Evolutionary conservation across 2,888 invertebrate species (phyloP).

Genomic region (Mayetiola destructor): DNA sequence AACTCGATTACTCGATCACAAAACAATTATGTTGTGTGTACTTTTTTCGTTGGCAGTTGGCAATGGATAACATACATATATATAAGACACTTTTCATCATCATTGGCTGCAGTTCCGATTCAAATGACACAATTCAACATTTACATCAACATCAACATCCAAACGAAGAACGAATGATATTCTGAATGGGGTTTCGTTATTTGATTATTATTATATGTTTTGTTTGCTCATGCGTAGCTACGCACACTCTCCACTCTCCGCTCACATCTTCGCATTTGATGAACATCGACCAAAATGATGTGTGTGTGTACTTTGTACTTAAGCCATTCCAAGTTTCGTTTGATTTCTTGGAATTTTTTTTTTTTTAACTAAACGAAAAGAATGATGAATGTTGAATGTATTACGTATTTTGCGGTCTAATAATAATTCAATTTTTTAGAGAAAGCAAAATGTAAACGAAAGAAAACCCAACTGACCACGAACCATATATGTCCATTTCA

Average conservation of each 20-base stretch:
- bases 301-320: no score
- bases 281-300: no score
- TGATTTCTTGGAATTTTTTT: no score
- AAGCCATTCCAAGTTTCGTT: no score
- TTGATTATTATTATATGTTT: neutral
- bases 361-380: no score
- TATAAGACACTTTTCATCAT: neutral
- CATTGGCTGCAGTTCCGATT: neutral
- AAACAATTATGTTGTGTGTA: neutral
- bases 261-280: neutral
- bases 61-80: neutral
- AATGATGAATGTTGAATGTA: no score
- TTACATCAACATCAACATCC: no score
- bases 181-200: neutral
- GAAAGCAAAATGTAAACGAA: no score
- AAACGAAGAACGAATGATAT: no score
- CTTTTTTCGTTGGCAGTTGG: neutral
- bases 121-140: neutral
- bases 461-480: no score
- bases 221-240: neutral
- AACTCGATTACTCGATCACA: neutral
- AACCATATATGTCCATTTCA: neutral
- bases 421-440: constrained; percentile 1
- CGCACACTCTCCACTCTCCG: neutral
- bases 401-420: constrained; percentile 10